Base-by-base conservation (phyloP, 2,113 vertebrate species). In the Piaya cayana region DNA sequence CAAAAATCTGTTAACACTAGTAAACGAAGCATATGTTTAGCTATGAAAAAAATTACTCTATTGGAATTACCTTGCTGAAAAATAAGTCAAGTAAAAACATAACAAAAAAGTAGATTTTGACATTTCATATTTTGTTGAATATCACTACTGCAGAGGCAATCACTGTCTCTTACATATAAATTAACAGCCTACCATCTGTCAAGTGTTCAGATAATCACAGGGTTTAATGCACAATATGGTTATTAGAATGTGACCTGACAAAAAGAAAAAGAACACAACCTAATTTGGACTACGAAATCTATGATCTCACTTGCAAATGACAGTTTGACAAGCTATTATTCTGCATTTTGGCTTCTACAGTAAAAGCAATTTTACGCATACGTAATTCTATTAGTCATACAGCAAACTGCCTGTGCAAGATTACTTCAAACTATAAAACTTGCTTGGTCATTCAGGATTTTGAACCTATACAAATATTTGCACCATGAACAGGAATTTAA, bases 171-270 rank as follows among this genome's bases (percentile, higher is more conserved):
- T 97, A 97, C 96, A 96, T 96, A 98, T 91, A 98, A 98, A 98
- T 98, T 98, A 98, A 97, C 97, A 98, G 96, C 97, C 97, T 95
- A 97, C 98, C 98, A 98, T 98, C 98, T 98, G 98, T 98, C 98
- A 98, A 98, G 94, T 97, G 96, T 94, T 97, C 95, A 85, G 96
- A 98, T 98, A 98, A 98, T 98, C 98, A 98, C 94, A 97, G 96
- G 96, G 97, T 98, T 97, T 98, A 98, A 97, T 97, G 96, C 92
- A 97, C 97, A 98, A 97, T 98, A 98, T 97, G 97, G 96, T 98
- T 98, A 98, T 98, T 98, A 98, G 97, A 97, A 98, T 97, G 97
- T 97, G 98, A 98, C 98, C 98, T 97, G 97, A 98, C 97, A 98
- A 97, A 98, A 98, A 97, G 92, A 93, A 96, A 97, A 98, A 98